Evolutionary conservation across 2,113 vertebrate species (phyloP), one percentile per base, ranked within the genome.

Genomic region (Scomber scombrus): DNA sequence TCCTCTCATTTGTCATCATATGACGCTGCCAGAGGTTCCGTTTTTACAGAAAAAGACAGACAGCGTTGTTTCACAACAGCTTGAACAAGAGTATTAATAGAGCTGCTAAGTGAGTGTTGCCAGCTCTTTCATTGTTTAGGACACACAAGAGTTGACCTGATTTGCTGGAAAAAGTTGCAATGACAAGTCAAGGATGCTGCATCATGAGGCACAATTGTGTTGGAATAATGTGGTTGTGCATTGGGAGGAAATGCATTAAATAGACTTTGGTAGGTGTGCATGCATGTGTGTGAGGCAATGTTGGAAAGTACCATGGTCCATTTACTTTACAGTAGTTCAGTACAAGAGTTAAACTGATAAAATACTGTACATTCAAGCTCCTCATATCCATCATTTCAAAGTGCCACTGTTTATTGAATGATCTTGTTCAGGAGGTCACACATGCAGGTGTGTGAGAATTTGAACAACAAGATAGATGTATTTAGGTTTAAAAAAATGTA

Each of bases 21-120:
- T 78, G 74, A 73, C 51, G 13, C 47, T 18, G 40, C 43, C n/a
- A 76, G 72, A 70, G 75, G 82, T 88, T 88, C 84, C 81, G 70
- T 43, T 76, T 84, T 82, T 1, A 34, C 31, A 68, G 71, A 65
- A 85, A 72, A 29, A 0, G 1, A 6, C 14, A 43, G 58, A 68
- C 16, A 2, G 31, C 4, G 40, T 18, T 0, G 21, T 85, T 89
- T 83, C 81, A 75, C 80, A 85, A 86, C 12, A n/a, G 26, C 11
- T 16, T 0, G 1, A 52, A 16, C 2, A 4, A 54, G 8, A 23
- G 21, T 78, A 75, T 76, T 86, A 68, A 74, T 74, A 75, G 26
- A 78, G 26, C 2, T 40, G 64, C 40, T 18, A 12, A 61, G 45
- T 52, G 9, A 58, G 43, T 14, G 0, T 7, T 54, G 18, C 15